Percentiles rank a stretch among this genome's conserved stretches.
Evolutionary conservation across 2,113 vertebrate species (phyloP).

Genomic region (Urocitellus parryii): DNA sequence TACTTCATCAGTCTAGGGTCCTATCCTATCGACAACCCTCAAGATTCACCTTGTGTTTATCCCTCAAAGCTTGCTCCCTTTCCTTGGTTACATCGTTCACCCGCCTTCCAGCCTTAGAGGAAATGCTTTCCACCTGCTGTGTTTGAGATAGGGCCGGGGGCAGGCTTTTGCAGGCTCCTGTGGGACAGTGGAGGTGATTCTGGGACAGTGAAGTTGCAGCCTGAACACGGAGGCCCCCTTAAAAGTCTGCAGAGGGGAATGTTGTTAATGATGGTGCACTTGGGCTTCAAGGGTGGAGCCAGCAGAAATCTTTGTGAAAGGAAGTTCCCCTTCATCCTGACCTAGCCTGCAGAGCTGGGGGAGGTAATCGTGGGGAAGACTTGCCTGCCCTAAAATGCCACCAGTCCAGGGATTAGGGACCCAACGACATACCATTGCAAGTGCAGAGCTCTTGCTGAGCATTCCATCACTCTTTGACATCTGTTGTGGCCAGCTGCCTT

Average conservation of each 20-base stretch:
- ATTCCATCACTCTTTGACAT: background rate
- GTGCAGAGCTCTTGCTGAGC: background rate
- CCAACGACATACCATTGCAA: background rate
- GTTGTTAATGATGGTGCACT: background rate
- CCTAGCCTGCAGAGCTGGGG: background rate
- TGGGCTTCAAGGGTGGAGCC: background rate
- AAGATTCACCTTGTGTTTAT: background rate
- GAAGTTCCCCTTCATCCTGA: slow-evolving; percentile 23
- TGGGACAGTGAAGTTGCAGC: background rate
- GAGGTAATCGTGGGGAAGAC: background rate
- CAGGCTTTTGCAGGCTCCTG: background rate
- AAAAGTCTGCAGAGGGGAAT: background rate
- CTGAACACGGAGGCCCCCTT: background rate
- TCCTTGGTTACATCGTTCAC: background rate
- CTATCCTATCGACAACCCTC: background rate
- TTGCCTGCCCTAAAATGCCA: background rate
- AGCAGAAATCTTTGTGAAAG: background rate
- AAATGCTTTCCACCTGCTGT: background rate
- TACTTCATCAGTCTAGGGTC: background rate
- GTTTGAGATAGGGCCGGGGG: background rate
- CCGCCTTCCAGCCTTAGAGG: background rate
- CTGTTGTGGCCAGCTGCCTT: slow-evolving; percentile 52
- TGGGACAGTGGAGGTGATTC: background rate
- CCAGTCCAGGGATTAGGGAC: background rate
- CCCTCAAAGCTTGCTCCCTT: background rate